Conservation (phyloP, 2,797 vertebrate species). For the Enteromius anoplus region DNA sequence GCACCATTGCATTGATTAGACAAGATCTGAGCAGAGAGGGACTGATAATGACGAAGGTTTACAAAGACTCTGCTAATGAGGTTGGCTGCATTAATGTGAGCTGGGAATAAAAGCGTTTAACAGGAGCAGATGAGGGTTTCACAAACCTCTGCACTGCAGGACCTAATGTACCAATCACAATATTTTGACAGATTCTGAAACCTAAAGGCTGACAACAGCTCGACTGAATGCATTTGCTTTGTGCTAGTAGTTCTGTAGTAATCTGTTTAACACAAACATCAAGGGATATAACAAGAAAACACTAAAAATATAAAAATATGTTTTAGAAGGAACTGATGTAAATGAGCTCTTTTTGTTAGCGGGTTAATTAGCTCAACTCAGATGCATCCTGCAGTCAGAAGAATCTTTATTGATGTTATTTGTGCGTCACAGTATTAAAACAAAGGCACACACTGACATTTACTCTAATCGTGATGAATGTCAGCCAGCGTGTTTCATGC, state of each 20-base stretch:
- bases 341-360: background rate
- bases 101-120: background rate
- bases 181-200: background rate
- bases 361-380: background rate
- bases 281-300: background rate
- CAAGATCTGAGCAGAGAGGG: conserved; percentile 27
- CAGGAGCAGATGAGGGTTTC: background rate
- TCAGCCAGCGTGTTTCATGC: conserved; percentile 4
- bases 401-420: background rate
- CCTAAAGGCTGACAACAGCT: background rate
- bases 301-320: background rate
- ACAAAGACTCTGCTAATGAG: background rate
- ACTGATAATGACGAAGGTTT: background rate
- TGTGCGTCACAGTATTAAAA: conserved; percentile 12
- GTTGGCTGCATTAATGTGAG: background rate
- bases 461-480: conserved; percentile 10
- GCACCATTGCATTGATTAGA: background rate
- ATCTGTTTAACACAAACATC: background rate
- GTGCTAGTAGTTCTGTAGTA: background rate
- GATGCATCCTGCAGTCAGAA: background rate
- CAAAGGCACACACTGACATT: conserved; percentile 8
- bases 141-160: background rate
- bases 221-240: background rate
- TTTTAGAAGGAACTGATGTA: background rate
- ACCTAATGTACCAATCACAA: background rate